phyloP scores from a whole-genome alignment of 2,113 vertebrate species.

The Ctenodactylus gundi region DNA sequence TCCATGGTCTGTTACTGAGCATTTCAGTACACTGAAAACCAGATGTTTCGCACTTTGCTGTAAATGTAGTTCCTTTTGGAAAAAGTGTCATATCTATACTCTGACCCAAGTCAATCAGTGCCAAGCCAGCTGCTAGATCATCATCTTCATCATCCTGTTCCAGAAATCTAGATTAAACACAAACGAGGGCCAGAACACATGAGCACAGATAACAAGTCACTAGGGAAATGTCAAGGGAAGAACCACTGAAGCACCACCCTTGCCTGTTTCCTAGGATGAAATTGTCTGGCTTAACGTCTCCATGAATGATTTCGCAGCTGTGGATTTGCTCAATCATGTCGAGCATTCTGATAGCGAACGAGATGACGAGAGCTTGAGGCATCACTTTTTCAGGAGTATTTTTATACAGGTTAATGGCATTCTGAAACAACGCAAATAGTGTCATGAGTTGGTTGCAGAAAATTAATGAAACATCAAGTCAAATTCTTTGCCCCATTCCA shows the following conservation, averaged over 20 bases:
- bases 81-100: slow-evolving; percentile 96
- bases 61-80: slow-evolving; percentile 91
- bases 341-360: slow-evolving; percentile 92
- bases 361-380: slow-evolving; percentile 92
- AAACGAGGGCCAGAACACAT: slow-evolving; percentile 13
- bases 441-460: neutral
- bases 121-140: slow-evolving; percentile 88
- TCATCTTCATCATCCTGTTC: slow-evolving; percentile 86
- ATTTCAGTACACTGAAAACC: slow-evolving; percentile 97
- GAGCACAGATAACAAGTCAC: neutral
- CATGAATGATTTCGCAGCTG: slow-evolving; percentile 88
- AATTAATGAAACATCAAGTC: neutral
- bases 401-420: slow-evolving; percentile 92
- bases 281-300: slow-evolving; percentile 98
- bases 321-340: slow-evolving; percentile 93
- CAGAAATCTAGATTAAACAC: slow-evolving; percentile 87
- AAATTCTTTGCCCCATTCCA: neutral
- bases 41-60: slow-evolving; percentile 90
- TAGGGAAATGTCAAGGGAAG: neutral
- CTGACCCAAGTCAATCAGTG: slow-evolving; percentile 94
- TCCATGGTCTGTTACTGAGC: slow-evolving; percentile 93
- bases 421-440: slow-evolving; percentile 81
- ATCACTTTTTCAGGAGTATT: slow-evolving; percentile 90
- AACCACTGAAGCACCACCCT: neutral
- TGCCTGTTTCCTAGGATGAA: slow-evolving; percentile 93